Evolutionary conservation across 2,797 vertebrate species (phyloP).

Genomic region (Darevskia mixta): DNA sequence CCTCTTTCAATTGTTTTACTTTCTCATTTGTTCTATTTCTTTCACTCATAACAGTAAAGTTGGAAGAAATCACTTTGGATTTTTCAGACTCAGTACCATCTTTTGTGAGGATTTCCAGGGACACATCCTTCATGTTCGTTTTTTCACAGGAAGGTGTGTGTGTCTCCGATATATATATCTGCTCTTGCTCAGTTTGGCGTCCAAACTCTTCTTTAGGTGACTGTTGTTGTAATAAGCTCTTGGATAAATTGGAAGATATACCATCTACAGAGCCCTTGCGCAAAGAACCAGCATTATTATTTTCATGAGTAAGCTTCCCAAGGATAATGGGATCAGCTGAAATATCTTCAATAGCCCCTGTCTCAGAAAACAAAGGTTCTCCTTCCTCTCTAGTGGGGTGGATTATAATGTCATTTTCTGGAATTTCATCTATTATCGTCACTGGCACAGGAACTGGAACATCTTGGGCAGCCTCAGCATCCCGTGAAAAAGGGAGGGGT

Average conservation of each 20-base stretch:
- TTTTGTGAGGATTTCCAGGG: slow-evolving; percentile 5
- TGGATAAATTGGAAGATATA: slow-evolving; percentile 8
- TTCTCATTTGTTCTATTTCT: slow-evolving; percentile 43
- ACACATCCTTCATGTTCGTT: slow-evolving; percentile 41
- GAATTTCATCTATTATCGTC: slow-evolving; percentile 90
- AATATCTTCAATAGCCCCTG: slow-evolving; percentile 55
- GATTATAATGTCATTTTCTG: slow-evolving; percentile 72
- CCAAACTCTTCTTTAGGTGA: slow-evolving; percentile 37
- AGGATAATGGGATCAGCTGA: slow-evolving; percentile 58
- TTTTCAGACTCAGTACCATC: slow-evolving; percentile 21
- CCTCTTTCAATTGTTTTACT: slow-evolving; percentile 9
- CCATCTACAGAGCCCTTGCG: slow-evolving; percentile 24
- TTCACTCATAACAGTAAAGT: slow-evolving; percentile 6
- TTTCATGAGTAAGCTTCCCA: slow-evolving; percentile 80
- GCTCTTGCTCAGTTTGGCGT: slow-evolving; percentile 43
- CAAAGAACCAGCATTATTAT: slow-evolving; percentile 83
- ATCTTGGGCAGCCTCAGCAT: slow-evolving; percentile 67
- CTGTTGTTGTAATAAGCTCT: slow-evolving; percentile 43
- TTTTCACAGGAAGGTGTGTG: slow-evolving; percentile 19
- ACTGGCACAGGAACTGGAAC: slow-evolving; percentile 87
- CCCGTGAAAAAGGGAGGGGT: slow-evolving; percentile 31
- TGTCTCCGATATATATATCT: slow-evolving; percentile 41
- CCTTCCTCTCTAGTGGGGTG: slow-evolving; percentile 61
- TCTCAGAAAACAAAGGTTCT: slow-evolving; percentile 47
- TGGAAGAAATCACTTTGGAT: slow-evolving; percentile 37